These are phyloP conservation scores for Onychomys torridus DNA, from an alignment of 2,797 vertebrate genomes.

Conservation along the genomic window DNA sequence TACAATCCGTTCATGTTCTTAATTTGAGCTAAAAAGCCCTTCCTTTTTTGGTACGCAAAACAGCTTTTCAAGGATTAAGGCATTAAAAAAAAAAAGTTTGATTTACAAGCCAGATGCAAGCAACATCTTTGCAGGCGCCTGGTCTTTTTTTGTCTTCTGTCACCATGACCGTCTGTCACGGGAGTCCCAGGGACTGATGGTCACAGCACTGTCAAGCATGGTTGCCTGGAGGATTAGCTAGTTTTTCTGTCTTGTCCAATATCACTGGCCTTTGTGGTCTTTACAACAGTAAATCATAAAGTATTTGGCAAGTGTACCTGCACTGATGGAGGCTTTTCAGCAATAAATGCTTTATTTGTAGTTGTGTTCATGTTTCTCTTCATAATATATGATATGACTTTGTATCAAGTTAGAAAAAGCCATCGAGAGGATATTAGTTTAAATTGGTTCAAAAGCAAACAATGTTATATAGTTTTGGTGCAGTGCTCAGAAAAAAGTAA, in stretches of 20 bases:
- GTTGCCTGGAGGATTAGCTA: neutral
- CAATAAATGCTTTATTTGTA: neutral
- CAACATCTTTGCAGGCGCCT: constrained; percentile 49
- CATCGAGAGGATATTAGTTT: neutral
- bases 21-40: constrained; percentile 54
- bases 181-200: neutral
- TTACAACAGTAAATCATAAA: neutral
- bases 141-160: constrained; percentile 58
- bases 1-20: constrained; percentile 41
- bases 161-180: constrained; percentile 25
- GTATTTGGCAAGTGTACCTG: neutral
- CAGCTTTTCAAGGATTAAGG: constrained; percentile 66
- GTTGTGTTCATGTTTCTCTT: neutral
- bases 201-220: neutral
- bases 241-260: neutral
- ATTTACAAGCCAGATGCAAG: constrained; percentile 73
- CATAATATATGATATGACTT: neutral
- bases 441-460: constrained; percentile 32
- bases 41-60: constrained; percentile 72
- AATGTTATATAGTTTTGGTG: neutral
- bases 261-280: neutral
- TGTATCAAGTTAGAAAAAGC: constrained; percentile 23
- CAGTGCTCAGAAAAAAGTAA: neutral
- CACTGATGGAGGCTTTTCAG: neutral
- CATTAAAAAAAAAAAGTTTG: neutral